A percentile compares a stretch with the other conserved stretches of the same genome.
Conservation (phyloP, 2,113 vertebrate species). For the Neodontobutis hainanensis region DNA sequence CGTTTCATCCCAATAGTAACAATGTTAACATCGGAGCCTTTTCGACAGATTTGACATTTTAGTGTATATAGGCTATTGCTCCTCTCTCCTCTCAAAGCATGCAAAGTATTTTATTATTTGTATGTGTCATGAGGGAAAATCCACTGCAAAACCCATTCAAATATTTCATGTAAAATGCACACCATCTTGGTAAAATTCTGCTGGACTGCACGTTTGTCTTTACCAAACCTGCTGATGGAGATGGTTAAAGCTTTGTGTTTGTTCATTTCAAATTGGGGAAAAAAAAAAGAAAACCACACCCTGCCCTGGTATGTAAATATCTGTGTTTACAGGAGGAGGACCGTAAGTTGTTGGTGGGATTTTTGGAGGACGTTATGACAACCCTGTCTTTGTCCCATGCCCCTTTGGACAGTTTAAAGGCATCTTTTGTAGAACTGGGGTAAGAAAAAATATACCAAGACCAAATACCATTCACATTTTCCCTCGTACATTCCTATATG, state of each 20-base stretch:
- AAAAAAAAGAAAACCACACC: neutral
- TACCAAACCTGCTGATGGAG: neutral
- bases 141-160: neutral
- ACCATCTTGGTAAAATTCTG: neutral
- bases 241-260: neutral
- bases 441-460: conserved; percentile 63
- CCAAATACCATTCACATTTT: neutral
- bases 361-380: conserved; percentile 98
- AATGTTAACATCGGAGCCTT: too few species aligned
- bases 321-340: conserved; percentile 88
- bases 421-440: conserved; percentile 98
- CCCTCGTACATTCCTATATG: neutral
- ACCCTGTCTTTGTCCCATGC: conserved; percentile 95
- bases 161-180: neutral
- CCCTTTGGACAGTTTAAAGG: conserved; percentile 95
- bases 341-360: conserved; percentile 94
- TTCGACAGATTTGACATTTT: neutral
- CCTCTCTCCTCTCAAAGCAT: neutral
- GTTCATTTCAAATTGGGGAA: neutral
- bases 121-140: conserved; percentile 19
- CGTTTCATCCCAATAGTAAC: too few species aligned
- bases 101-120: conserved; percentile 4
- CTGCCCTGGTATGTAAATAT: neutral
- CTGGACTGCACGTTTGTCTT: neutral
- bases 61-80: neutral